Conservation (phyloP, 2,113 vertebrate species). For the Taxidea taxus region DNA sequence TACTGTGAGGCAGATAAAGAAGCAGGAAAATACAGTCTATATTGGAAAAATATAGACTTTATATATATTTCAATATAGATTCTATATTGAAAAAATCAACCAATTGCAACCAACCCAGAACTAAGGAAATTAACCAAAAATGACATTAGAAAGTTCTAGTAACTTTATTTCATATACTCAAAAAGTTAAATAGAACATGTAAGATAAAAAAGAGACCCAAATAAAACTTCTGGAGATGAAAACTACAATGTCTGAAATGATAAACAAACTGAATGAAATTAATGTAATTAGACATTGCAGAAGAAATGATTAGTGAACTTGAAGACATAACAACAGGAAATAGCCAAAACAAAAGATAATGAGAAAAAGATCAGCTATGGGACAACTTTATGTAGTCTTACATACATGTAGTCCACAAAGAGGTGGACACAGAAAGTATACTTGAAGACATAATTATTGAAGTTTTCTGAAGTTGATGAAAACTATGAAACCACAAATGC, state of each 20-base stretch:
- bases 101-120: neutral
- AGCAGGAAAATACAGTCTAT: neutral
- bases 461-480: neutral
- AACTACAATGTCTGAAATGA: neutral
- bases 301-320: neutral
- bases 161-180: neutral
- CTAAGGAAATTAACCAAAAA: neutral
- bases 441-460: neutral
- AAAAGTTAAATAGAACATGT: neutral
- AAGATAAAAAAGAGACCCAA: neutral
- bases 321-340: neutral
- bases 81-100: neutral
- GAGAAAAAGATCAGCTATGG: neutral
- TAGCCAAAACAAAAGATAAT: neutral
- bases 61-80: too few species aligned
- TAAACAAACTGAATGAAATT: neutral
- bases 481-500: neutral
- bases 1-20: neutral
- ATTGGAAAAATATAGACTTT: neutral
- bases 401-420: neutral
- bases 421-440: neutral
- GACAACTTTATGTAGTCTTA: neutral
- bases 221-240: neutral
- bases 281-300: neutral
- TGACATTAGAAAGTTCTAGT: neutral